These are phyloP conservation scores for Scomber colias DNA, from an alignment of 2,113 vertebrate species.

Conservation along the genomic window DNA sequence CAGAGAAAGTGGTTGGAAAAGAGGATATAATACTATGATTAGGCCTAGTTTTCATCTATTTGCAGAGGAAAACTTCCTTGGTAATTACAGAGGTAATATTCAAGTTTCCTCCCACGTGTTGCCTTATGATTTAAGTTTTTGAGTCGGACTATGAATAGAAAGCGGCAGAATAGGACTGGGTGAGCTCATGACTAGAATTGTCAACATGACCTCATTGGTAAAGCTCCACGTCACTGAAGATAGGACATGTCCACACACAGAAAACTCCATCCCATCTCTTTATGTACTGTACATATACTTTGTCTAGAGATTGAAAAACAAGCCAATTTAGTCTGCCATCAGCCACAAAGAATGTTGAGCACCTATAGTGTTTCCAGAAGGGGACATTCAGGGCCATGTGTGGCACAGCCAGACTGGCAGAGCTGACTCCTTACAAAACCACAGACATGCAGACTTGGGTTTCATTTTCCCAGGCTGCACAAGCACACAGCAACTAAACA, in stretches of 20 bases:
- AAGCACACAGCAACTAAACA: not conserved
- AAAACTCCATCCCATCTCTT: not conserved
- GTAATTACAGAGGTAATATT: constrained; percentile 67
- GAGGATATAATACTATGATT: constrained; percentile 51
- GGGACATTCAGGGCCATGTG: constrained; percentile 36
- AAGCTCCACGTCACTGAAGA: constrained; percentile 12
- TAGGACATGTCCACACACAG: not conserved
- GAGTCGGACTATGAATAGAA: constrained; percentile 32
- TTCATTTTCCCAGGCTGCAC: constrained; percentile 44
- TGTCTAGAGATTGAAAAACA: constrained; percentile 16
- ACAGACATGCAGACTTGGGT: constrained; percentile 63
- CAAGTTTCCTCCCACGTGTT: constrained; percentile 44
- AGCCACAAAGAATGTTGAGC: constrained; percentile 32
- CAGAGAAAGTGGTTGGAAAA: constrained; percentile 58
- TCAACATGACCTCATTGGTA: constrained; percentile 23
- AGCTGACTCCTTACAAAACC: constrained; percentile 54
- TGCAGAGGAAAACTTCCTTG: constrained; percentile 46
- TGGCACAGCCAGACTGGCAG: constrained; percentile 41
- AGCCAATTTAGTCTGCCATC: not conserved
- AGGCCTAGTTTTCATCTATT: constrained; percentile 41
- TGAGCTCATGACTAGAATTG: constrained; percentile 32
- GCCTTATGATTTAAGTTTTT: constrained; percentile 29
- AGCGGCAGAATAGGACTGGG: constrained; percentile 25
- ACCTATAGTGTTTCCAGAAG: constrained; percentile 40
- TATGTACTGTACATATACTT: not conserved